Percentiles rank a stretch among this genome's conserved stretches.
Conservation (phyloP, 2,888 invertebrate species). For the Eulithis testata region DNA sequence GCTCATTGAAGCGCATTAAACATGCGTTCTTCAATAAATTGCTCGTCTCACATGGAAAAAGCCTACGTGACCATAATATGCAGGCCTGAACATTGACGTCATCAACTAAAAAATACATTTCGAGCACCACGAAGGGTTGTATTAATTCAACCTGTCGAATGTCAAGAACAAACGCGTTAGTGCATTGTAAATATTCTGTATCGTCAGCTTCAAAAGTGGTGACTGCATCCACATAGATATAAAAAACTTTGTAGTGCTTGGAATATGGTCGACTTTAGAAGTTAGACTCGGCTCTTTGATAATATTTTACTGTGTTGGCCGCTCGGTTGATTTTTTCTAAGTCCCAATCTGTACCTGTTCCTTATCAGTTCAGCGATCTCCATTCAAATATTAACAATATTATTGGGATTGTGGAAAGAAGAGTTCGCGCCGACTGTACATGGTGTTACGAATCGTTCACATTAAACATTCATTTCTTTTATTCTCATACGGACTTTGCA, state of each 20-base stretch:
- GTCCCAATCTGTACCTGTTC: too few species aligned
- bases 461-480: neutral
- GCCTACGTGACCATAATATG: too few species aligned
- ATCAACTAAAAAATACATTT: neutral
- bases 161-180: neutral
- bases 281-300: neutral
- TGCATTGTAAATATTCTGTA: slow-evolving; percentile 1
- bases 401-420: neutral
- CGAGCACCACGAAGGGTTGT: neutral
- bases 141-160: neutral
- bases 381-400: too few species aligned
- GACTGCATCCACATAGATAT: neutral
- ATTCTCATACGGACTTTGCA: neutral
- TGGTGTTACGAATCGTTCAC: neutral
- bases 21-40: slow-evolving; percentile 1
- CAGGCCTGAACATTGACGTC: slow-evolving; percentile 1
- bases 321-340: too few species aligned
- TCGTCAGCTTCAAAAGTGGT: neutral
- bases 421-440: neutral
- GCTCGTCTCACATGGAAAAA: neutral
- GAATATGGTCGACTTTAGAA: neutral
- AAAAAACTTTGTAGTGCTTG: neutral
- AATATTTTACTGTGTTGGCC: neutral
- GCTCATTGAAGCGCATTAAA: neutral
- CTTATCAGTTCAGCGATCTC: too few species aligned